Evolutionary conservation across 2,113 vertebrate genomes (phyloP).

Genomic region (Lepisosteus oculatus): DNA sequence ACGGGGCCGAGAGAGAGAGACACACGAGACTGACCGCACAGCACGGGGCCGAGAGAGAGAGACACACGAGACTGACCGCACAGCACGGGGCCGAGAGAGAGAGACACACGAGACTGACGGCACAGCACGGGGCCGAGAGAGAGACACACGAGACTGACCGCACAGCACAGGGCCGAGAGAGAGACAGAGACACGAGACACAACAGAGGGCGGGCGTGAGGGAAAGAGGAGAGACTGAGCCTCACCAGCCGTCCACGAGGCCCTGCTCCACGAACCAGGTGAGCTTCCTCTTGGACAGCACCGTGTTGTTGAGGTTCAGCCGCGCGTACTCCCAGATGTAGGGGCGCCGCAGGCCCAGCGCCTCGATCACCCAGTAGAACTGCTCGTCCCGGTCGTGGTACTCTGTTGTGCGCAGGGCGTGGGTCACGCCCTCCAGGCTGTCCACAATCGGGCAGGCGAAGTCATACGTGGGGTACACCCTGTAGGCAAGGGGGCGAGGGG

Average conservation of each 20-base stretch:
- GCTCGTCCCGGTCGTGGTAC: constrained; percentile 95
- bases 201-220: too few species aligned
- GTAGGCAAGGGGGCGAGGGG: constrained; percentile 14
- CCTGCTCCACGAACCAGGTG: constrained; percentile 95
- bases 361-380: constrained; percentile 94
- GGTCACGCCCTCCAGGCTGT: constrained; percentile 93
- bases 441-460: constrained; percentile 96
- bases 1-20: too few species aligned
- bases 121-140: too few species aligned
- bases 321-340: constrained; percentile 92
- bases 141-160: too few species aligned
- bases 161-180: too few species aligned
- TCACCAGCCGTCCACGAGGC: constrained; percentile 96
- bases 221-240: constrained; percentile 15
- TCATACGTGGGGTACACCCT: constrained; percentile 95
- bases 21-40: too few species aligned
- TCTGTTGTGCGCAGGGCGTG: constrained; percentile 95
- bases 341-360: constrained; percentile 86
- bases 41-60: too few species aligned
- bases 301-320: constrained; percentile 97
- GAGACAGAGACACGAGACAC: too few species aligned
- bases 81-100: too few species aligned
- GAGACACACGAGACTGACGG: too few species aligned
- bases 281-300: constrained; percentile 95
- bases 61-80: too few species aligned